phyloP scores from a whole-genome alignment of 2,888 invertebrate species.

The Eucera pruinosa region DNA sequence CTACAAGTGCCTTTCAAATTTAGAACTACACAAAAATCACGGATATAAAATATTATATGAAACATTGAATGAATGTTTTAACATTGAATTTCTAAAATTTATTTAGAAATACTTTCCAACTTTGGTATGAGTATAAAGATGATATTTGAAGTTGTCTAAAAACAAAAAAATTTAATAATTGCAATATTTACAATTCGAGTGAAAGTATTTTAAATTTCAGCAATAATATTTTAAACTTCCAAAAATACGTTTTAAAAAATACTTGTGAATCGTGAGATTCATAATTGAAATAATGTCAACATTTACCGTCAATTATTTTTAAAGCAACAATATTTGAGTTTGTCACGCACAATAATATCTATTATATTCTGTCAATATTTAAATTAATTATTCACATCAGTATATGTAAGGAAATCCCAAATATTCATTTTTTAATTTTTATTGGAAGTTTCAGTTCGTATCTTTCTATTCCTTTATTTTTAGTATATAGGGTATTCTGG shows the following conservation, averaged over 20 bases:
- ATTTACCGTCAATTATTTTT: no score
- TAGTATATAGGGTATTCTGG: no score
- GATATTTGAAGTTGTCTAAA: no score
- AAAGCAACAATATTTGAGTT: conserved; percentile 13
- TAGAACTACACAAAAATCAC: neutral
- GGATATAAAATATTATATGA: neutral
- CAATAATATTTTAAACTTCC: no score
- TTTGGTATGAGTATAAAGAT: neutral
- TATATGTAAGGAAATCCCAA: conserved; percentile 7
- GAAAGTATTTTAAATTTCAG: neutral
- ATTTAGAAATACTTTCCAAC: conserved; percentile 1
- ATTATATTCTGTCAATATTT: conserved; percentile 28
- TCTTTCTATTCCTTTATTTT: neutral
- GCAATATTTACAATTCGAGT: neutral
- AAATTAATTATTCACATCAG: conserved; percentile 18
- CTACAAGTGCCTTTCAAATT: neutral
- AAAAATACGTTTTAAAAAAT: no score
- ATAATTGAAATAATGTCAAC: no score
- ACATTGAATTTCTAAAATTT: neutral
- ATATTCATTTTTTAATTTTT: neutral
- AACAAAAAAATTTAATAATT: neutral
- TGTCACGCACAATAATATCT: conserved; percentile 15
- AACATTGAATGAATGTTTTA: neutral
- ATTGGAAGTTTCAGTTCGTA: conserved; percentile 6
- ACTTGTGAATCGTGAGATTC: neutral